Evolutionary conservation across 2,888 invertebrate genomes (phyloP).

Genomic region (Cryptocephalus moraei): DNA sequence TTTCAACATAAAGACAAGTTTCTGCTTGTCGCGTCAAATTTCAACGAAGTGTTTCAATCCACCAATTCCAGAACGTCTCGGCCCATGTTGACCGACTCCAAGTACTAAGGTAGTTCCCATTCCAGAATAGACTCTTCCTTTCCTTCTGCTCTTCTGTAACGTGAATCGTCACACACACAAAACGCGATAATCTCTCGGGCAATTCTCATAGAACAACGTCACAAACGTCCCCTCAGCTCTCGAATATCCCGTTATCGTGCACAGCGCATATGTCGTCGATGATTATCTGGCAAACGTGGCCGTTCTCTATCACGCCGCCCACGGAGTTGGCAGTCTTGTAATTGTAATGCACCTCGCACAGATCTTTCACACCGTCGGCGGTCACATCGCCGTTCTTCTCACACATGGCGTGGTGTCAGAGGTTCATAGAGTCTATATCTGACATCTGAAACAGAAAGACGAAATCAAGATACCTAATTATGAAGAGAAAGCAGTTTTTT

Average conservation of each 20-base stretch:
- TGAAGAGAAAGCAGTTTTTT: too few relatives aligned
- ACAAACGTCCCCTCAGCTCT: slow-evolving; percentile 2
- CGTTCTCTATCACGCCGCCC: slow-evolving; percentile 18
- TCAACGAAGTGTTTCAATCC: too few relatives aligned
- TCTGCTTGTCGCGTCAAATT: too few relatives aligned
- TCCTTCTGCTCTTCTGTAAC: too few relatives aligned
- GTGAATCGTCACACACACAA: too few relatives aligned
- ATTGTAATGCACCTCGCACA: slow-evolving; percentile 20
- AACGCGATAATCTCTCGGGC: too few relatives aligned
- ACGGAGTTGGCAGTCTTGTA: slow-evolving; percentile 2
- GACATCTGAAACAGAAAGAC: slow-evolving; percentile 16
- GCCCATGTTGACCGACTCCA: too few relatives aligned
- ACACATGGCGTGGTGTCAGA: slow-evolving; percentile 29
- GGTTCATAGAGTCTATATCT: slow-evolving; percentile 26
- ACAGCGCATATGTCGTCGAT: slow-evolving; percentile 20
- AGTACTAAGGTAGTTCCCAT: too few relatives aligned
- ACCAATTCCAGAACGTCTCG: too few relatives aligned
- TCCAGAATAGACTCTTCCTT: too few relatives aligned
- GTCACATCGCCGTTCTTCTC: slow-evolving; percentile 19
- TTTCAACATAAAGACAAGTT: too few relatives aligned
- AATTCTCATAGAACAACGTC: too few relatives aligned
- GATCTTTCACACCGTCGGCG: slow-evolving; percentile 9
- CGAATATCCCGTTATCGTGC: slow-evolving; percentile 17
- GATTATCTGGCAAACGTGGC: slow-evolving; percentile 23
- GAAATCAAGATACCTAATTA: background rate